Evolutionary conservation across 1,140 invertebrate species (phyloP).

Genomic region (Cydia strobilella): DNA sequence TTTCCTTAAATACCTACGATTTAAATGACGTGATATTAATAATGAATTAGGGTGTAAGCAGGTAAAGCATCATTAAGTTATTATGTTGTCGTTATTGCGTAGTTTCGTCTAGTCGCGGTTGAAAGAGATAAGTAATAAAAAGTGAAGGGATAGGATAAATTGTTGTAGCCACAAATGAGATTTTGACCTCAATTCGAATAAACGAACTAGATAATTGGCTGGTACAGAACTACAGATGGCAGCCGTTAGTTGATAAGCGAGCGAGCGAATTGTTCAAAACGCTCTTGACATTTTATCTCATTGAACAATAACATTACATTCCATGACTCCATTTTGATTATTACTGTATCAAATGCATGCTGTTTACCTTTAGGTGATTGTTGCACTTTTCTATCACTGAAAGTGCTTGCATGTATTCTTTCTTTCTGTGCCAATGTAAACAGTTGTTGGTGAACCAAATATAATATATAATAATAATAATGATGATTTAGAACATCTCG

Average conservation of each 20-base stretch:
- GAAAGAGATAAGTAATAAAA: not conserved
- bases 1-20: not conserved
- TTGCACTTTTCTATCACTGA: too few relatives aligned
- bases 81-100: not conserved
- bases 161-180: not conserved
- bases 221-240: not conserved
- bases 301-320: too few relatives aligned
- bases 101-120: not conserved
- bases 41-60: not conserved
- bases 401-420: too few relatives aligned
- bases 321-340: too few relatives aligned
- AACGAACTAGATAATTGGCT: not conserved
- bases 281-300: too few relatives aligned
- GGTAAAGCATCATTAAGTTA: not conserved
- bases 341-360: too few relatives aligned
- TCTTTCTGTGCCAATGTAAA: too few relatives aligned
- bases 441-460: too few relatives aligned
- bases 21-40: not conserved
- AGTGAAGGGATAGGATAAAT: not conserved
- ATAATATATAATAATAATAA: too few relatives aligned
- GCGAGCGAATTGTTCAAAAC: too few relatives aligned
- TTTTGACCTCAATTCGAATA: not conserved
- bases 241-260: not conserved
- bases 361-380: too few relatives aligned
- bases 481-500: too few relatives aligned